Percentiles rank a stretch among this genome's conserved stretches.
phyloP scores from a whole-genome alignment of 1,140 invertebrate species.

The Mya arenaria region DNA sequence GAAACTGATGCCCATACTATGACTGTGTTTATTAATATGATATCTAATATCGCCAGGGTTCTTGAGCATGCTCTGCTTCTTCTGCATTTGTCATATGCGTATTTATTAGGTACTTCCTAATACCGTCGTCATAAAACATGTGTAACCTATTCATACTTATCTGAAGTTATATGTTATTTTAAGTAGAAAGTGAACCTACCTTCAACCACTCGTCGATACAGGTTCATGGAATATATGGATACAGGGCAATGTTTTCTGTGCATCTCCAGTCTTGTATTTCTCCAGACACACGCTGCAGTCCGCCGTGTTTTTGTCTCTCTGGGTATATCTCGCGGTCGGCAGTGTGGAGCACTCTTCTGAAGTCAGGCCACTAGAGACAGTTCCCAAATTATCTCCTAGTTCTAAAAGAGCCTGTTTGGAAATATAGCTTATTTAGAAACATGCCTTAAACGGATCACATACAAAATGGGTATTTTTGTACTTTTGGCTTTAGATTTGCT shows the following conservation, averaged over 20 bases:
- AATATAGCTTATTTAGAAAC: not conserved
- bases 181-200: conserved; percentile 23
- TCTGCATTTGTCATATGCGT: not conserved
- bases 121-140: not conserved
- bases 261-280: conserved; percentile 60
- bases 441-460: not conserved
- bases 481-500: not conserved
- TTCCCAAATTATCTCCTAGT: conserved; percentile 65
- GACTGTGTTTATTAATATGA: not conserved
- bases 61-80: not conserved
- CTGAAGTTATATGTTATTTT: not conserved
- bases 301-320: conserved; percentile 12
- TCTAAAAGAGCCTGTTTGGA: conserved; percentile 58
- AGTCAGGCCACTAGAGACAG: conserved; percentile 61
- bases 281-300: conserved; percentile 69
- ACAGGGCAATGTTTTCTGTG: conserved; percentile 63
- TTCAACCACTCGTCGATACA: conserved; percentile 70
- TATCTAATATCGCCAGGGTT: not conserved
- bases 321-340: conserved; percentile 56
- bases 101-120: not conserved
- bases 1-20: too few species aligned
- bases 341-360: conserved; percentile 48
- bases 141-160: not conserved
- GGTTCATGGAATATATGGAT: conserved; percentile 64
- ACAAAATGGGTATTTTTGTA: not conserved